Percentiles rank a stretch among this genome's conserved stretches.
Conservation (phyloP, 2,113 vertebrate species). For the Ciconia boyciana region DNA sequence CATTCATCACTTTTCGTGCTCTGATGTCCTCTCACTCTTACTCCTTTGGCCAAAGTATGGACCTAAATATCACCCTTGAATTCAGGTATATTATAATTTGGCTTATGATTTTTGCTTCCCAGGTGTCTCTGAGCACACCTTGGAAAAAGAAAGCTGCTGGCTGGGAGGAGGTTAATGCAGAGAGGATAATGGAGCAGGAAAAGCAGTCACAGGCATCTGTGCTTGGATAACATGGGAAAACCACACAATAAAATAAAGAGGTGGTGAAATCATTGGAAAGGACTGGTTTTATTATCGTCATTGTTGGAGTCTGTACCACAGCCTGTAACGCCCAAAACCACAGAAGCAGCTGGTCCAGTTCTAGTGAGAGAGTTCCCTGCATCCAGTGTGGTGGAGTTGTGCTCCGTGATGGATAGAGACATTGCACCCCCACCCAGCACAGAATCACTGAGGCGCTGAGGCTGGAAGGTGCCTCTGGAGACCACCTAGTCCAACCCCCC, state of each 20-base stretch:
- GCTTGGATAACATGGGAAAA: slow-evolving; percentile 3
- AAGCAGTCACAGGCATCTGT: background rate
- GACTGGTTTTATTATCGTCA: background rate
- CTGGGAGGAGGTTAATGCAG: background rate
- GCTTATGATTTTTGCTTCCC: background rate
- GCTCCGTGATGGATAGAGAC: background rate
- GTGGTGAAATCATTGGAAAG: slow-evolving; percentile 22
- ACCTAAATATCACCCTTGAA: background rate
- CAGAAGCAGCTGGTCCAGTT: background rate
- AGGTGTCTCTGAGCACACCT: background rate
- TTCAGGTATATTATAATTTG: background rate
- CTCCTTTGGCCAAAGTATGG: background rate
- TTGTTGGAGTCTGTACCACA: background rate
- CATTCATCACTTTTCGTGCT: background rate
- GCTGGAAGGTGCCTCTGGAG: background rate
- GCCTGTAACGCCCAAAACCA: background rate
- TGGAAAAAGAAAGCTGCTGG: background rate
- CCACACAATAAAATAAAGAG: slow-evolving; percentile 14
- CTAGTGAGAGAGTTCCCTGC: background rate
- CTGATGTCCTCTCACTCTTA: background rate
- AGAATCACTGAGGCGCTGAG: background rate
- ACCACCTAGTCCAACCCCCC: background rate
- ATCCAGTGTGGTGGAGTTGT: background rate
- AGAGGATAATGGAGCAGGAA: background rate
- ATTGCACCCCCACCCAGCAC: background rate